phyloP scores from a whole-genome alignment of 2,797 vertebrate species.

The Sebastes glaucus region DNA sequence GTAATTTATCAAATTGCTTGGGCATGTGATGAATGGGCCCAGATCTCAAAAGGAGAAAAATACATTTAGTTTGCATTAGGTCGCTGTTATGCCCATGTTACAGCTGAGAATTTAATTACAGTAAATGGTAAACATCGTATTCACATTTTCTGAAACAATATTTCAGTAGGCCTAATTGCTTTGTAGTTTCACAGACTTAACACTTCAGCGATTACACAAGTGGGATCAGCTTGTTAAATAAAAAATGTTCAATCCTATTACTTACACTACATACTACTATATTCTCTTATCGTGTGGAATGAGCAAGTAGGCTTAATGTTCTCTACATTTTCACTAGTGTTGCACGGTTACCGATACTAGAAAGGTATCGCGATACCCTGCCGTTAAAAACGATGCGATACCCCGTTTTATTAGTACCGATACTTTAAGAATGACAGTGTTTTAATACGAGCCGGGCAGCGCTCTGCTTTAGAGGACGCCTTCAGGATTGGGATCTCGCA shows the following conservation, averaged over 20 bases:
- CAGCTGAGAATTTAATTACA: constrained; percentile 70
- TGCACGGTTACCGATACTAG: too few species aligned
- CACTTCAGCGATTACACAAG: constrained; percentile 60
- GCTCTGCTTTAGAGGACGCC: too few species aligned
- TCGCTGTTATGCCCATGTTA: constrained; percentile 58
- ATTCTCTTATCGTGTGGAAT: constrained; percentile 47
- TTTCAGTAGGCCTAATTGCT: constrained; percentile 67
- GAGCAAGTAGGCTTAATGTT: constrained; percentile 61
- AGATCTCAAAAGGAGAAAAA: constrained; percentile 63
- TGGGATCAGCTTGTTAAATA: constrained; percentile 62
- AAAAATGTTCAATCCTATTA: constrained; percentile 60
- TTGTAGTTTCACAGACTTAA: constrained; percentile 61
- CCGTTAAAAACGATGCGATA: too few species aligned
- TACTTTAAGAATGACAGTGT: too few species aligned
- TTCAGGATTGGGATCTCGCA: too few species aligned
- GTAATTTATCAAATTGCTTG: constrained; percentile 80
- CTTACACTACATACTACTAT: constrained; percentile 40
- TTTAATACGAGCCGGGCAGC: too few species aligned
- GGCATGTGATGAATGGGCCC: constrained; percentile 72
- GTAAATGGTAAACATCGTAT: constrained; percentile 67
- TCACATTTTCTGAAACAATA: constrained; percentile 66
- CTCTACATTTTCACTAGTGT: constrained; percentile 43
- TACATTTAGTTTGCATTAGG: constrained; percentile 68
- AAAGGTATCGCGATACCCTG: too few species aligned
- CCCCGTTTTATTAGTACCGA: too few species aligned